phyloP scores from a whole-genome alignment of 2,797 vertebrate species.

The Scyliorhinus canicula region DNA sequence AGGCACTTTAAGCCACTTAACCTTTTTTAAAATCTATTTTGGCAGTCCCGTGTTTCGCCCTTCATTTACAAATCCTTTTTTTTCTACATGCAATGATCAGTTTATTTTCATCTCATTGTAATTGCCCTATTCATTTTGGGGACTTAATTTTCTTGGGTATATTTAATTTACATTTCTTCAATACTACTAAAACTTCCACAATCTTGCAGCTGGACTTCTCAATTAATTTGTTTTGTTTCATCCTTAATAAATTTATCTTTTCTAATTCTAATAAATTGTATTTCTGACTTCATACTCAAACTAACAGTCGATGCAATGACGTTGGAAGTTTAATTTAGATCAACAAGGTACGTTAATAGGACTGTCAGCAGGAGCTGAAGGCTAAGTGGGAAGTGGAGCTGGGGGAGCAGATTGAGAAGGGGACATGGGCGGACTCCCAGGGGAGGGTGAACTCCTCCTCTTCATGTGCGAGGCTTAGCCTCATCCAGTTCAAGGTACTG shows the following conservation, averaged over 20 bases:
- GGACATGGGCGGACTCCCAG: no score
- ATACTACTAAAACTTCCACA: not conserved
- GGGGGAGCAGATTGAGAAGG: no score
- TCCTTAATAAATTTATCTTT: not conserved
- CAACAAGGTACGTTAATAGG: not conserved
- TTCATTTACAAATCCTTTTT: not conserved
- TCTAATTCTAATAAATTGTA: not conserved
- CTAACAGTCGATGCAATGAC: not conserved
- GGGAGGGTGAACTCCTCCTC: no score
- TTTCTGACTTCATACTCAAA: not conserved
- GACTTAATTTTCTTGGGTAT: not conserved
- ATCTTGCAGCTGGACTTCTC: not conserved
- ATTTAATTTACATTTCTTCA: not conserved
- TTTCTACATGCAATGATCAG: not conserved
- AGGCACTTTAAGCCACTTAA: not conserved
- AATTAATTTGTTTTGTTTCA: not conserved
- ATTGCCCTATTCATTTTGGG: not conserved
- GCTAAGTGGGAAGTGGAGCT: no score
- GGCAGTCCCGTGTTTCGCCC: not conserved
- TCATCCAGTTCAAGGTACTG: no score
- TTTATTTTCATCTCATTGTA: not conserved
- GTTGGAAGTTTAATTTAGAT: not conserved
- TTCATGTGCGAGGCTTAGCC: no score
- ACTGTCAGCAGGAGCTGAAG: not conserved
- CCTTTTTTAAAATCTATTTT: not conserved